Evolutionary conservation across 2,888 invertebrate species (phyloP).

Genomic region (Parascotia fuliginaria): DNA sequence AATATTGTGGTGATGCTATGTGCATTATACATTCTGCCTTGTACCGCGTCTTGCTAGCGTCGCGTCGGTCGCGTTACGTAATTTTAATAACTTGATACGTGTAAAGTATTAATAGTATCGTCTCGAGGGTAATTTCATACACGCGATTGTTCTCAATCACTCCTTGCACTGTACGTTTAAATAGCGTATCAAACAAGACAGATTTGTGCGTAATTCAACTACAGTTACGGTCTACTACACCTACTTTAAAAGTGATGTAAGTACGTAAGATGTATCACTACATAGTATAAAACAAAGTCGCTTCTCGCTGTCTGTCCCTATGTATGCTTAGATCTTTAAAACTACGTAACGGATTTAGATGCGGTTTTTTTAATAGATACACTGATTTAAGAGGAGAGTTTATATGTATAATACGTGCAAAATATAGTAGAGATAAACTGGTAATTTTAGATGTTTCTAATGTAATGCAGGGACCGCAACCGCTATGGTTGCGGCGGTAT

Average conservation of each 20-base stretch:
- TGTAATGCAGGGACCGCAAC: too few species aligned
- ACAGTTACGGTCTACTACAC: slow-evolving; percentile 1
- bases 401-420: too few species aligned
- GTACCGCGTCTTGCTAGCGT: too few species aligned
- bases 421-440: too few species aligned
- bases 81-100: background rate
- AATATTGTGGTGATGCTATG: background rate
- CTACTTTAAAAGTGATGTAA: background rate
- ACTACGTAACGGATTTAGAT: too few species aligned
- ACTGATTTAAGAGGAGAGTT: too few species aligned
- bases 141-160: slow-evolving; percentile 12
- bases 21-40: background rate
- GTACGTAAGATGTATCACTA: background rate
- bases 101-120: background rate
- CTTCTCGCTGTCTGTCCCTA: background rate
- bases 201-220: background rate
- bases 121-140: slow-evolving; percentile 8
- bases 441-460: too few species aligned
- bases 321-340: too few species aligned
- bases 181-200: background rate
- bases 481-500: too few species aligned
- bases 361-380: too few species aligned
- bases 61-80: background rate
- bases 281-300: too few species aligned
- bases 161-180: background rate